These are phyloP conservation scores for Antheraea mylitta DNA, from an alignment of 1,140 invertebrate genomes.

Conservation along the genomic window DNA sequence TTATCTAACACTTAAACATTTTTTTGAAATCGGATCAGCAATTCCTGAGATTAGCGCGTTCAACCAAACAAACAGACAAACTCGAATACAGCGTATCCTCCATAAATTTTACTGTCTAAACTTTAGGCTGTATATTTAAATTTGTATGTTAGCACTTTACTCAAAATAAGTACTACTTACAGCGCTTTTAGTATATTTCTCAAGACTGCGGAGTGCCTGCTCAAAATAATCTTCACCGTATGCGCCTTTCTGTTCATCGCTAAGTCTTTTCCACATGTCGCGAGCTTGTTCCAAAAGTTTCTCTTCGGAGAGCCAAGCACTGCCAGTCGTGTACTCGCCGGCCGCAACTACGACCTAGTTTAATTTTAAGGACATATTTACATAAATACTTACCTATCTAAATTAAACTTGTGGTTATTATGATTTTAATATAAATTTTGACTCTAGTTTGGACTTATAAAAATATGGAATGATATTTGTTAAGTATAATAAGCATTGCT, in stretches of 20 bases:
- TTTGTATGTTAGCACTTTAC: constrained; percentile 24
- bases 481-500: too few relatives aligned
- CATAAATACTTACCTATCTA: not conserved
- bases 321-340: constrained; percentile 88
- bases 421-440: too few relatives aligned
- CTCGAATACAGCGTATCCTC: too few relatives aligned
- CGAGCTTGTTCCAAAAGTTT: constrained; percentile 87
- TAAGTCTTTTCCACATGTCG: constrained; percentile 88
- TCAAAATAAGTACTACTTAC: constrained; percentile 63
- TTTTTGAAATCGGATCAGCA: too few relatives aligned
- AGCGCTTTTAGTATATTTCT: constrained; percentile 86
- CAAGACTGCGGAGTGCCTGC: constrained; percentile 85
- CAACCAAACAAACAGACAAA: too few relatives aligned
- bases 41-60: too few relatives aligned
- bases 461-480: too few relatives aligned
- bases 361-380: not conserved
- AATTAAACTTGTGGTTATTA: too few relatives aligned
- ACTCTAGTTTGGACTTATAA: too few relatives aligned
- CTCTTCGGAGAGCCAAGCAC: constrained; percentile 86
- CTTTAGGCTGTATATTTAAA: not conserved
- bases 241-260: constrained; percentile 86
- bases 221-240: constrained; percentile 91
- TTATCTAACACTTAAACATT: too few relatives aligned
- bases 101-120: too few relatives aligned
- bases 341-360: constrained; percentile 86